Base-by-base conservation (phyloP, 2,888 invertebrate genomes). In the Elysia crispata region DNA sequence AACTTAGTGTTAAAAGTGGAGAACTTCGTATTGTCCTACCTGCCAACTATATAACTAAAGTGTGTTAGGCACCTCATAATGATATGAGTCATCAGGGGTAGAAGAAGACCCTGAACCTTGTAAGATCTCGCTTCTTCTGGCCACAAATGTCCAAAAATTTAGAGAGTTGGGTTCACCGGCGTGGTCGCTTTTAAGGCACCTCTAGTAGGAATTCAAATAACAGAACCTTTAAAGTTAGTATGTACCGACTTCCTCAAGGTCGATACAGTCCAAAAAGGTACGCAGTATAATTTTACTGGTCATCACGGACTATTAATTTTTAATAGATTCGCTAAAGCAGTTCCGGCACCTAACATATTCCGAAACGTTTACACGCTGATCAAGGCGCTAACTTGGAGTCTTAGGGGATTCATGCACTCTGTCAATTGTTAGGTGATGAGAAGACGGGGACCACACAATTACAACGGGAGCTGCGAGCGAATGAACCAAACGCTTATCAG, bases 351-450 rank as follows among this genome's bases (percentile, higher is more conserved):
- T 11, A 41, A 41, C 41, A 41, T 41, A 67, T 85, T 23, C 85
- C 81, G 1, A 66, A 74, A 28, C 60, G 69, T 0, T 31, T 84
- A 1, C 84, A 83, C 60, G 72, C 79, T 11, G 83, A 83, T 31
- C 83, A 84, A 72, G 83, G 82, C n/a, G 64, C 80, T 30, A 80
- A 82, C 25, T 84, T 82, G 73, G 81, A 81, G 33, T 62, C 77
- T 25, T 15, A 74, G 0, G n/a, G 83, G 8, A 81, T 85, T 50
- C 54, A 74, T 18, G 81, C 83, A 69, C 75, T 83, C 8, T 83
- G 81, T 57, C 18, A 50, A 11, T 25, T 83, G 15, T 57, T 54
- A 11, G 80, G 80, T 1, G 81, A 82, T n/a, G 62, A 77, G n/a
- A 84, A 83, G 66, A 75, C 76, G 0, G 41, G 81, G 18, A 83